Conservation (phyloP, 2,113 vertebrate species). For the Etheostoma cragini region DNA sequence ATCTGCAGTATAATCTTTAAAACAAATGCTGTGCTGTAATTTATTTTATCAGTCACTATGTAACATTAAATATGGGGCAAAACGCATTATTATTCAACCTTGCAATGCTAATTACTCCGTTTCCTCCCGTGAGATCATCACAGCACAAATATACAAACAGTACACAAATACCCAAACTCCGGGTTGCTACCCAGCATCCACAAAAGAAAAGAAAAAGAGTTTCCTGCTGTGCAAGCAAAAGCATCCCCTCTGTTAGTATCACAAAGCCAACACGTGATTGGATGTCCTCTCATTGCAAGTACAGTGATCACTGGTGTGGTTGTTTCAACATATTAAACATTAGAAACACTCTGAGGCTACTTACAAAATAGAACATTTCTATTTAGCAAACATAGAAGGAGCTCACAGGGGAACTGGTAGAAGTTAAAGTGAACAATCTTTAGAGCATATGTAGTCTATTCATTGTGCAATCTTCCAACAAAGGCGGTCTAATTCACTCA, state of each 20-base stretch:
- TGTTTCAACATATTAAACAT: constrained; percentile 42
- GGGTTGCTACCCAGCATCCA: constrained; percentile 54
- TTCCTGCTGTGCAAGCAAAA: constrained; percentile 15
- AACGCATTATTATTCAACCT: constrained; percentile 38
- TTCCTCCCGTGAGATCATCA: constrained; percentile 48
- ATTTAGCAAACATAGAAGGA: constrained; percentile 34
- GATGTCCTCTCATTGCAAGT: constrained; percentile 11
- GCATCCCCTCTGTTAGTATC: constrained; percentile 40
- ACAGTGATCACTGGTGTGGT: constrained; percentile 40
- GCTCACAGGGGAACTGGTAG: constrained; percentile 30
- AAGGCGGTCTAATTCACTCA: not conserved
- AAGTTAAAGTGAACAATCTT: not conserved
- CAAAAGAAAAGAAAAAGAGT: constrained; percentile 14
- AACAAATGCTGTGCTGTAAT: constrained; percentile 41
- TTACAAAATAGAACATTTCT: constrained; percentile 40
- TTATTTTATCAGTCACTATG: constrained; percentile 20
- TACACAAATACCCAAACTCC: constrained; percentile 28
- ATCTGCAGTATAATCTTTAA: constrained; percentile 36
- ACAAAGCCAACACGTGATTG: constrained; percentile 42
- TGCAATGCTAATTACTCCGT: constrained; percentile 36
- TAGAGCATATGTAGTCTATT: not conserved
- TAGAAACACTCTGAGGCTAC: constrained; percentile 53
- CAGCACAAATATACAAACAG: constrained; percentile 43
- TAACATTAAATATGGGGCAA: constrained; percentile 24
- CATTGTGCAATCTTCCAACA: not conserved